Percentiles rank a stretch among this genome's conserved stretches.
Evolutionary conservation across 1,140 invertebrate species (phyloP).

Genomic region (Linepithema humile): DNA sequence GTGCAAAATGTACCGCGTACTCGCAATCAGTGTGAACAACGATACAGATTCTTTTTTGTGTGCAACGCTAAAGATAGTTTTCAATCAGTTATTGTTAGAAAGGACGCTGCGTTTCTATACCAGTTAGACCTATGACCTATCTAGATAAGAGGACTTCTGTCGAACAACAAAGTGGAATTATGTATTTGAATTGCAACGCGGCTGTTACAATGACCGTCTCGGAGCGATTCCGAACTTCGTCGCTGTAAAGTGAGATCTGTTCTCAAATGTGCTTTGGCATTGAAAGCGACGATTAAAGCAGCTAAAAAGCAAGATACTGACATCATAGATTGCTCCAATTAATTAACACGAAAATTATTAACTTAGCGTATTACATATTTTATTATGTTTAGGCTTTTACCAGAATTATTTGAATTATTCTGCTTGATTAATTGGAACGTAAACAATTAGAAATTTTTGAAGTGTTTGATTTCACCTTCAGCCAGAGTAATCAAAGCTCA

Average conservation of each 20-base stretch:
- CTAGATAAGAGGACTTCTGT: constrained; percentile 37
- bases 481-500: background rate
- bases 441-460: background rate
- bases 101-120: background rate
- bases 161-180: constrained; percentile 31
- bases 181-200: constrained; percentile 20
- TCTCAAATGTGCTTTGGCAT: constrained; percentile 27
- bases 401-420: background rate
- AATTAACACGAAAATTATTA: background rate
- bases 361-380: background rate
- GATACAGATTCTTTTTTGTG: background rate
- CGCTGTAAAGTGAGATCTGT: background rate
- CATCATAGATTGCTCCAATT: background rate
- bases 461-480: background rate
- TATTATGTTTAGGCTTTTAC: background rate
- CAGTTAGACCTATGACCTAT: constrained; percentile 39
- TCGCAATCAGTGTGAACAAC: background rate
- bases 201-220: background rate
- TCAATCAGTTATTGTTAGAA: constrained; percentile 30
- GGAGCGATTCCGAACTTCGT: constrained; percentile 18
- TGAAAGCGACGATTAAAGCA: background rate
- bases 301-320: background rate
- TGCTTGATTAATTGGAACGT: constrained; percentile 15
- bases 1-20: background rate
- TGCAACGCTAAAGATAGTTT: background rate